Evolutionary conservation across 92 coral and sea anemone species (phyloP), one percentile per base, ranked within the genome.

Genomic region (Epizoanthus scotinus): DNA sequence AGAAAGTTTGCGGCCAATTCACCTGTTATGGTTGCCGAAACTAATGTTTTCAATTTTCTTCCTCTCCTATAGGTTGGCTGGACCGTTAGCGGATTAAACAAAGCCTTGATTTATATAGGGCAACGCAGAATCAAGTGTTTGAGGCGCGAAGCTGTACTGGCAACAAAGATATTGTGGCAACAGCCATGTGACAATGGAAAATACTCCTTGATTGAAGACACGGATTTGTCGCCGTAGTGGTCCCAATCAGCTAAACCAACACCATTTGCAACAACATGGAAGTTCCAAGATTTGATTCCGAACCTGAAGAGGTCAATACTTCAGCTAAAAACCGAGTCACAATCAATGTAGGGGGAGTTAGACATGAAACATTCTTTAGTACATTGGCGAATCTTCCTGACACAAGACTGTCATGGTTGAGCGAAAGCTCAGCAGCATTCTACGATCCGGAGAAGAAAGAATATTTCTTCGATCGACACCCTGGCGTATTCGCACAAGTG

Each of bases 381-480:
- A 93, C 97, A 5, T 75, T 93, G 28, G 88, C 84, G 61, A 93
- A 93, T 81, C 88, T 93, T 72, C 97, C 97, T 18, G 97, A 93
- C 53, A 93, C 97, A 21, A 87, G 97, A 44, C 82, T 93, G 0
- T 89, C 87, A 4, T 93, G 97, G 97, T 83, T 93, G 18, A 94
- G 88, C 25, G 97, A 93, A 56, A 90, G 87, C 58, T 81, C 85
- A 0, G 74, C 89, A 2, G 81, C 77, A 12, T 83, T 77, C 26
- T 89, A 83, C 59, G 85, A 83, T 22, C 49, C 83, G 1, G 92
- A 86, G 42, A 89, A 85, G 24, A 85, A 81, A 13, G 97, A 93
- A 75, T 90, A 90, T 54, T 93, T 93, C 62, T 93, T 90, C 79
- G 97, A 93, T 38, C 90, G 97, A 19, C 97, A 93, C 31, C 97